Base-by-base conservation (phyloP, 2,113 vertebrate genomes). In the Neotragus moschatus region DNA sequence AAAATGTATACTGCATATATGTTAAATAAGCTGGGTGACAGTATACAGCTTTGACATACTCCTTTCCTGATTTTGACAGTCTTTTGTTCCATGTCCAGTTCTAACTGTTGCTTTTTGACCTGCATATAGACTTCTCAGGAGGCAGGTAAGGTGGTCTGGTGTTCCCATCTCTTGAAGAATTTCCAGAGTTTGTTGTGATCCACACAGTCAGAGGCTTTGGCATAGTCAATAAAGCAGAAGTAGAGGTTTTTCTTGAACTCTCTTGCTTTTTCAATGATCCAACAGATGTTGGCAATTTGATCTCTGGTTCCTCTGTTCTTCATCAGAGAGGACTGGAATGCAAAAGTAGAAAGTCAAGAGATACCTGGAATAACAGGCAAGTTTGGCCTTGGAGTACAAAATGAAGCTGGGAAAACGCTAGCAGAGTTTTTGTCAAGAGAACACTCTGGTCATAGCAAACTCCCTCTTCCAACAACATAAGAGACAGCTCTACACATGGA, bases 41-140 rank as follows among this genome's bases (percentile, higher is more conserved):
- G 6, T 15, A 17, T 63, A n/a, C 0, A n/a, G 61, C 30, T 30
- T n/a, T 63, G 61, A 8, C 0, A 0, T n/a, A 63, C 7, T 63
- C 61, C 17, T 66, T 66, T 66, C 2, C 16, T 5, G 8, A n/a
- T 66, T n/a, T n/a, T 9, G 63, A n/a, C 63, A 66, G 16, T 19
- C 16, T 10, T 33, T 36, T 66, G 16, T 19, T 66, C 8, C 17
- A 66, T 66, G 63, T 66, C 8, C 7, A 66, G 33, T 36, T 66
- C 63, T 66, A 19, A 66, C 4, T 66, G 33, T 66, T 66, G 63
- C 16, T 36, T 66, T 17, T 36, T 36, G 33, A 66, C 63, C 33
- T 36, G 33, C 16, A 33, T 63, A 63, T 1, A n/a, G 63, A 66
- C 17, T 10, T 66, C 33, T 66, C 63, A 66, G 63, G 63, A 66